A percentile compares a stretch with the other conserved stretches of the same genome.
Evolutionary conservation across 2,888 invertebrate species (phyloP).

Genomic region (Euphydryas editha): DNA sequence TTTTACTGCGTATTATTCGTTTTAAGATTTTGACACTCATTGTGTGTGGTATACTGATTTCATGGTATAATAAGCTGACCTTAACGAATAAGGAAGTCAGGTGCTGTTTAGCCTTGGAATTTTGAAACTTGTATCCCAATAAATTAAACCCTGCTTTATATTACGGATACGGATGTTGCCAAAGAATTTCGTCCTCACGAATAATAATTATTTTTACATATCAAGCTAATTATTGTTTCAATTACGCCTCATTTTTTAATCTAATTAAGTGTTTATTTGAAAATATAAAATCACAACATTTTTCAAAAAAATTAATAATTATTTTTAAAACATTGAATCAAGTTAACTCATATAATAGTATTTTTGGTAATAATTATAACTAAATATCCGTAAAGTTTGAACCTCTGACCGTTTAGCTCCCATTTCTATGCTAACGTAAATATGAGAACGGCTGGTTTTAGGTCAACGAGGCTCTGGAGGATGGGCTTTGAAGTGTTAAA

Average conservation of each 20-base stretch:
- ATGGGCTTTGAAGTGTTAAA: slow-evolving; percentile 32
- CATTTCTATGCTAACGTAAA: slow-evolving; percentile 19
- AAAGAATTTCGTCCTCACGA: not conserved
- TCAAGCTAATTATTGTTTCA: not conserved
- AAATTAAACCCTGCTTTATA: not conserved
- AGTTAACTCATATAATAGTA: not conserved
- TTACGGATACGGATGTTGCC: not conserved
- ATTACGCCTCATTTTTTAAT: not conserved
- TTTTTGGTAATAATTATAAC: slow-evolving; percentile 3
- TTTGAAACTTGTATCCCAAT: not conserved
- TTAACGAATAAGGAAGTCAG: slow-evolving; percentile 27
- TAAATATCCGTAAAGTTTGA: slow-evolving; percentile 13
- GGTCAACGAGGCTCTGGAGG: slow-evolving; percentile 29
- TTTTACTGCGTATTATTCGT: slow-evolving; percentile 13
- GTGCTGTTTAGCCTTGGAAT: not conserved
- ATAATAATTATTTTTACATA: not conserved
- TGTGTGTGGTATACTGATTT: slow-evolving; percentile 22
- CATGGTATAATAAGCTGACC: slow-evolving; percentile 25
- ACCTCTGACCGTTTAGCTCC: slow-evolving; percentile 7
- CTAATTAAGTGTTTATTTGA: not conserved
- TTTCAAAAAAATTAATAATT: not conserved
- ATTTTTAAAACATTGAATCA: not conserved
- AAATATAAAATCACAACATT: not conserved
- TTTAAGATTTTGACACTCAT: slow-evolving; percentile 8
- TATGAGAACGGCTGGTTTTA: slow-evolving; percentile 26